These are phyloP conservation scores for Synanthedon formicaeformis DNA, from an alignment of 2,888 invertebrate genomes.

Conservation along the genomic window DNA sequence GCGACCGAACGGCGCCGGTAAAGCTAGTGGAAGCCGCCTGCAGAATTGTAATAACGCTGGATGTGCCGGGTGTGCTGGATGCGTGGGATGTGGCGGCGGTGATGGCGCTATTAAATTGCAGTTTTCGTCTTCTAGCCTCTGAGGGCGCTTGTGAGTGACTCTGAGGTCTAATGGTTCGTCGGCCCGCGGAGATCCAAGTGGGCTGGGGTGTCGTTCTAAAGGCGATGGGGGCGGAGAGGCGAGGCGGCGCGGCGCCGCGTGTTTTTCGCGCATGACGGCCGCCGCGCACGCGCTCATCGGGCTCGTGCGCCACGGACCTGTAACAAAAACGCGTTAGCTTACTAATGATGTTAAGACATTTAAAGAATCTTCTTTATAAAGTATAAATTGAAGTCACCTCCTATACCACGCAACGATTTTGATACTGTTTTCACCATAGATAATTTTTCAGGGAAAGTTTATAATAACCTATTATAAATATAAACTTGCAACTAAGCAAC, in stretches of 20 bases:
- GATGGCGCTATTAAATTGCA: slow-evolving; percentile 81
- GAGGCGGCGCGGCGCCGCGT: slow-evolving; percentile 92
- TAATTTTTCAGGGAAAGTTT: no score
- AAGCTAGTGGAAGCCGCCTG: slow-evolving; percentile 52
- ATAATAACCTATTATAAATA: no score
- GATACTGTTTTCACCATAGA: no score
- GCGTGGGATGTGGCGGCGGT: slow-evolving; percentile 66
- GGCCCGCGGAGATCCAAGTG: slow-evolving; percentile 58
- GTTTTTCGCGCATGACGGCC: slow-evolving; percentile 86
- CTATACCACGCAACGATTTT: no score
- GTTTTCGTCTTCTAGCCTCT: slow-evolving; percentile 84
- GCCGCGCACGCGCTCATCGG: slow-evolving; percentile 82
- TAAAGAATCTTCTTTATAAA: no score
- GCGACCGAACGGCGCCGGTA: slow-evolving; percentile 60
- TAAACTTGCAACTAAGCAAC: no score
- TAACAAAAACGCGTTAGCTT: slow-evolving; percentile 23
- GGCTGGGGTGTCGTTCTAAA: slow-evolving; percentile 57
- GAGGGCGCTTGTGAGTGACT: slow-evolving; percentile 84
- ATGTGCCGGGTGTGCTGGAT: slow-evolving; percentile 72
- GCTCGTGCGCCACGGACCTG: slow-evolving; percentile 70
- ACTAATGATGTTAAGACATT: no score
- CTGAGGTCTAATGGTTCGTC: slow-evolving; percentile 91
- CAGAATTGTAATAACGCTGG: slow-evolving; percentile 61
- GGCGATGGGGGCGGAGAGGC: slow-evolving; percentile 64
- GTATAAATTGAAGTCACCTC: no score